A percentile compares a stretch with the other conserved stretches of the same genome.
phyloP scores from a whole-genome alignment of 1,140 invertebrate genomes.

The Metopolophium dirhodum region DNA sequence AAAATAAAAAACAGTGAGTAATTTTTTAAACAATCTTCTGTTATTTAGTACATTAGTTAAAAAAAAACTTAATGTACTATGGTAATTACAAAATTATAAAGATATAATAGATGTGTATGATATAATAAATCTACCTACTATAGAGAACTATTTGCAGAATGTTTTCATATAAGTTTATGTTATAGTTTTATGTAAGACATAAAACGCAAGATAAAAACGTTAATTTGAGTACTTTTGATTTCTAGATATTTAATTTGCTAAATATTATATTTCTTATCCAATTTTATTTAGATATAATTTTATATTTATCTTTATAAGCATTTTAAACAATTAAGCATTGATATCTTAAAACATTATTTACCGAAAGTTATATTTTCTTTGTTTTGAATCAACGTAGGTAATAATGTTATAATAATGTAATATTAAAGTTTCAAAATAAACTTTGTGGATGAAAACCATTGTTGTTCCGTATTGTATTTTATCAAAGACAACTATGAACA shows the following conservation, averaged over 20 bases:
- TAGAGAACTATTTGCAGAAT: background rate
- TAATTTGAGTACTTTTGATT: background rate
- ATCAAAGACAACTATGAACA: background rate
- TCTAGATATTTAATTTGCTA: background rate
- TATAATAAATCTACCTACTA: background rate
- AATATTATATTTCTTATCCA: background rate
- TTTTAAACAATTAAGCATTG: background rate
- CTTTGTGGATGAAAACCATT: background rate
- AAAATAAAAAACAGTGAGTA: background rate
- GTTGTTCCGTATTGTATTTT: slow-evolving; percentile 1
- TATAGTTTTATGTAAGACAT: background rate
- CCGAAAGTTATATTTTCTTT: background rate
- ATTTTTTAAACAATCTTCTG: background rate
- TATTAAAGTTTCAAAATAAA: slow-evolving; percentile 24
- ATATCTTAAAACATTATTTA: background rate
- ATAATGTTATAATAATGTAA: background rate
- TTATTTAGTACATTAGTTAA: background rate
- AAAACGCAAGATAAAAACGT: background rate
- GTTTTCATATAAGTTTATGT: background rate
- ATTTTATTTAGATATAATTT: background rate
- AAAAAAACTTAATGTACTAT: background rate
- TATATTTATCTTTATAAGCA: background rate
- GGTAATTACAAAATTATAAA: background rate
- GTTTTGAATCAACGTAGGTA: background rate
- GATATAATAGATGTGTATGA: background rate